A percentile compares a stretch with the other conserved stretches of the same genome.
These are phyloP conservation scores for Neodiprion lecontei DNA, from an alignment of 1,140 invertebrate genomes.

Conservation along the genomic window DNA sequence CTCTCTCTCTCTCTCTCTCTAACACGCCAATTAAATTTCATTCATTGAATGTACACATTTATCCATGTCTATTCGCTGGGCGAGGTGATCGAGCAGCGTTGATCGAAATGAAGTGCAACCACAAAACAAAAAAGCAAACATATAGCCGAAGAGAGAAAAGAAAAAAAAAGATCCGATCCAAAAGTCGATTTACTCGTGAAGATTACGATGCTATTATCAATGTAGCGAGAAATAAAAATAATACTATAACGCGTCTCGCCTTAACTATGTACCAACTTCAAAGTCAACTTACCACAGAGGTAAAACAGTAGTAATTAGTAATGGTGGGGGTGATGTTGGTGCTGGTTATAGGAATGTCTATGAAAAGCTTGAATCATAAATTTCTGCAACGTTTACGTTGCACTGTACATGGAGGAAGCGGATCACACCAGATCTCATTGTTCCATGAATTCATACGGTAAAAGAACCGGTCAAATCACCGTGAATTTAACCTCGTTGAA, in stretches of 20 bases:
- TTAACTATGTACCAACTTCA: no score
- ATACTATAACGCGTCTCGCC: no score
- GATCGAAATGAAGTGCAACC: not conserved
- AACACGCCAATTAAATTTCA: not conserved
- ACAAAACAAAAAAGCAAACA: conserved; percentile 6
- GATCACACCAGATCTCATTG: no score
- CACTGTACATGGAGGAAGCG: no score
- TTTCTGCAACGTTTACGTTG: not conserved
- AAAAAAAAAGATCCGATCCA: not conserved
- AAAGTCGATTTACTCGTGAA: conserved; percentile 1
- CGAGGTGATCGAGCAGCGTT: not conserved
- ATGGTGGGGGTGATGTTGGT: not conserved
- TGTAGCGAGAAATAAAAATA: no score
- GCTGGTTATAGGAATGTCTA: not conserved
- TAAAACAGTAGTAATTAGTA: not conserved
- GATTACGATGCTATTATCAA: no score
- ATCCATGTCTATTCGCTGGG: not conserved
- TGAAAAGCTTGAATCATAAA: not conserved
- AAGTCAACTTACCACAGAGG: not conserved
- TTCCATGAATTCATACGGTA: no score
- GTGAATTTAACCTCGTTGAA: no score
- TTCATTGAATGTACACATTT: not conserved
- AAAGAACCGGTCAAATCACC: no score
- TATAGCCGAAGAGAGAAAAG: conserved; percentile 13
- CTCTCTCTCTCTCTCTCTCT: not conserved